A percentile compares a stretch with the other conserved stretches of the same genome.
Evolutionary conservation across 1,140 invertebrate species (phyloP).

Genomic region (Stratiolaelaps scimitus): DNA sequence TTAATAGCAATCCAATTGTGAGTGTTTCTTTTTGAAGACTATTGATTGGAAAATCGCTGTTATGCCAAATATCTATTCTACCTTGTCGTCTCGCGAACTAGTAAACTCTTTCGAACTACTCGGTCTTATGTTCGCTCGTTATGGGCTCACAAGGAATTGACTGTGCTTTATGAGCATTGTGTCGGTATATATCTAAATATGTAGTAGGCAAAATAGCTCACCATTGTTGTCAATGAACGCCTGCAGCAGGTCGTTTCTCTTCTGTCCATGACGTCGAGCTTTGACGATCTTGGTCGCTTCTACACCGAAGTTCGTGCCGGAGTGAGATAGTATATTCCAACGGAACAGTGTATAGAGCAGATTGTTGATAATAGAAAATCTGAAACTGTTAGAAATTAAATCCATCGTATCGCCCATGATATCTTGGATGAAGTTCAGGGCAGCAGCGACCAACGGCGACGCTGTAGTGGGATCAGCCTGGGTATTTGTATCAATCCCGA

Average conservation of each 20-base stretch:
- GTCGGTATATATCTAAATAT: too few relatives aligned
- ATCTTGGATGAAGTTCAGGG: not conserved
- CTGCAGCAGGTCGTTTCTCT: not conserved
- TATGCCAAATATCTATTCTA: too few relatives aligned
- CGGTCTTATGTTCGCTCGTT: too few relatives aligned
- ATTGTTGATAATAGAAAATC: too few relatives aligned
- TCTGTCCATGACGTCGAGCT: not conserved
- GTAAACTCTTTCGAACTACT: too few relatives aligned
- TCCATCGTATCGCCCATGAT: not conserved
- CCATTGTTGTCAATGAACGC: not conserved
- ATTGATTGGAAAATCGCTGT: too few relatives aligned
- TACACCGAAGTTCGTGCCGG: not conserved
- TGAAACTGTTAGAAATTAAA: not conserved
- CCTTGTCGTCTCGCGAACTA: too few relatives aligned
- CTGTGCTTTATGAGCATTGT: too few relatives aligned
- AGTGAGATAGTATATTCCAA: not conserved
- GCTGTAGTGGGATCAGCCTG: not conserved
- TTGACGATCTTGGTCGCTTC: constrained; percentile 1
- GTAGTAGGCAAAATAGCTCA: too few relatives aligned
- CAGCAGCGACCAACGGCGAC: not conserved
- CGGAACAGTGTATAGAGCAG: not conserved
- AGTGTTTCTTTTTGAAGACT: too few relatives aligned
- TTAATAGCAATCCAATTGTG: too few relatives aligned
- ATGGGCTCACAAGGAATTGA: too few relatives aligned
- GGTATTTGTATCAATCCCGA: constrained; percentile 1